Evolutionary conservation across 2,113 vertebrate genomes (phyloP), one percentile per base, ranked within the genome.

Genomic region (Ginglymostoma cirratum): DNA sequence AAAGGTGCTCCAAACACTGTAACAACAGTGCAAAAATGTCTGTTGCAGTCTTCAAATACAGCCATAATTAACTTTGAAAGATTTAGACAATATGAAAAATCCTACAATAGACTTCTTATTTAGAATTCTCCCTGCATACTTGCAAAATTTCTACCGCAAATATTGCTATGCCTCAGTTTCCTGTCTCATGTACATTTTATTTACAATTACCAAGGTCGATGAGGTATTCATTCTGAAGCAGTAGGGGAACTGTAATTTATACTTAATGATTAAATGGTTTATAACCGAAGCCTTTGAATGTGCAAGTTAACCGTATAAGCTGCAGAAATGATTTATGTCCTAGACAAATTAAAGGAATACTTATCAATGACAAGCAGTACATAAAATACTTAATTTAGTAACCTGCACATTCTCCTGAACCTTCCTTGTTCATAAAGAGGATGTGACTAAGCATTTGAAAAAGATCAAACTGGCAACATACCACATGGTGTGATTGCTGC

Each of bases 341-440:
- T 98, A 97, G 98, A 98, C 98, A 98, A 98, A 99, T 99, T 98
- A 99, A 98, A 98, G 97, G 98, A 98, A 98, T 98, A 98, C 98
- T 99, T 99, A 99, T 98, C 98, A 98, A 98, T 99, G 98, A 99
- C 98, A 98, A 98, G 7, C n/a, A 98, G 98, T 98, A 99, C 98
- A 98, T 98, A 98, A 99, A 99, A 98, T 98, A 98, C 98, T 98
- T 99, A 99, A 99, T 99, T 99, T 98, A 99, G 99, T 99, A 99
- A 99, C 99, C 98, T 99, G 98, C 98, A n/a, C n/a, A n/a, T 66
- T 15, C 23, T 66, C n/a, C 34, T 38, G n/a, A 93, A 93, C 15
- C 12, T 92, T n/a, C 21, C 87, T 92, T 4, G 7, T 92, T 92
- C 65, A 55, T 55, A n/a, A 70, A 94, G 93, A 45, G 23, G 24